Evolutionary conservation across 2,888 invertebrate genomes (phyloP), one percentile per base, ranked within the genome.

Genomic region (Cephus nigrinus): DNA sequence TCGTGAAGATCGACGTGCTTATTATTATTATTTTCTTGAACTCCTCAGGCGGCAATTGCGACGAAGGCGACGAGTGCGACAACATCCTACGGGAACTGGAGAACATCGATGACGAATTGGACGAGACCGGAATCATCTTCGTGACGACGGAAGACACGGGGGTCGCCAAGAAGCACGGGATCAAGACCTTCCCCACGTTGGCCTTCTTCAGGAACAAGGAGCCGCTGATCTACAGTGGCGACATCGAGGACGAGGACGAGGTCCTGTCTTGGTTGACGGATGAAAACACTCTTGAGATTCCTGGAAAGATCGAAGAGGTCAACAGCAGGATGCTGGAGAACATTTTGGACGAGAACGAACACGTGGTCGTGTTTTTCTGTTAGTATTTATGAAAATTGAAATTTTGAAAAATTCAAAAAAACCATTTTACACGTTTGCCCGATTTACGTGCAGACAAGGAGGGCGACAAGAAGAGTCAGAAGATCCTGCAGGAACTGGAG

Each of bases 331-430:
- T 98, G 97, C 92, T 98, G 90, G 97, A 98, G 87, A 97, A 97
- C 89, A 96, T 98, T 83, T 93, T 98, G 81, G 94, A 95, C 80
- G 97, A 97, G 90, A 97, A 97, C 85, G 96, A 97, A 85, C 96
- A 97, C 87, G 95, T 98, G 75, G 98, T 98, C 74, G 97, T 98
- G 31, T 97, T 97, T 91, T 98, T 98, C 93, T 98, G 97, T 98
- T 93, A 95, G 97, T 94, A 81, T 34, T 31, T 30, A 1, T 23
- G 12, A 30, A 69, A 30, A 69, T 11, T 1, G 35, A 33, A 12
- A 15, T 73, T 35, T 32, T 11, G 4, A 4, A 73, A 73, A 4
- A 33, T 15, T 31, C n/a, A n/a, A 73, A 33, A 30, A 33, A 34
- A 15, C 34, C 35, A 11, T 30, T 12, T 73, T 34, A 12, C 68